phyloP scores from a whole-genome alignment of 1,140 invertebrate species.

The Heliconius eleuchia region DNA sequence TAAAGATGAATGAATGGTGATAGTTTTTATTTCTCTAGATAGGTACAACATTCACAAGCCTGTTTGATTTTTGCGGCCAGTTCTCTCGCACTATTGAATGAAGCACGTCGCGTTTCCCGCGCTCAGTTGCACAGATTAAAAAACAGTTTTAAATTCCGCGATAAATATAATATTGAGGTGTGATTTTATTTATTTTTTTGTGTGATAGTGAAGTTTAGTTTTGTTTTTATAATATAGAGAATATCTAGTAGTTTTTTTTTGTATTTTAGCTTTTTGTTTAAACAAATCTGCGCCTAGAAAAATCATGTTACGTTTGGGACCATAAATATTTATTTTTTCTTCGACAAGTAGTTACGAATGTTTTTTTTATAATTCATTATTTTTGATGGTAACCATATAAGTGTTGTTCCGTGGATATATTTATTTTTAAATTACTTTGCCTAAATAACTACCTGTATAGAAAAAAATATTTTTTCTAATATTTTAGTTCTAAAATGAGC shows the following conservation, averaged over 20 bases:
- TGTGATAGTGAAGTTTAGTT: neutral
- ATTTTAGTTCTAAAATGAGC: no score
- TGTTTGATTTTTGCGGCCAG: neutral
- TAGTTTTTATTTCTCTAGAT: neutral
- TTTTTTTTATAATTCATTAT: neutral
- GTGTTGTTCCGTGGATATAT: no score
- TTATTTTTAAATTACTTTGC: no score
- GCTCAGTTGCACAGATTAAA: neutral
- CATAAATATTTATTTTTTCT: slow-evolving; percentile 10
- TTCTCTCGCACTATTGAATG: slow-evolving; percentile 7
- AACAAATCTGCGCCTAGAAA: neutral
- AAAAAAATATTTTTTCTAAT: no score
- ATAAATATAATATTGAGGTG: slow-evolving; percentile 5
- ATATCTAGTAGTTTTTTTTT: neutral
- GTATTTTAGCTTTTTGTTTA: neutral
- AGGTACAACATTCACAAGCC: slow-evolving; percentile 1
- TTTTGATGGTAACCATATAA: no score
- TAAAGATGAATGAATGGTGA: neutral
- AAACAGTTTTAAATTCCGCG: neutral
- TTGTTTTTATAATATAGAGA: neutral
- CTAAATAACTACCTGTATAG: no score
- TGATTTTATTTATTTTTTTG: neutral
- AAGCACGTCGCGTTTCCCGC: slow-evolving; percentile 1
- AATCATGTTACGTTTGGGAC: neutral
- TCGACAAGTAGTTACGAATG: neutral